phyloP scores from a whole-genome alignment of 1,140 invertebrate species.

The Drosophila navojoa region DNA sequence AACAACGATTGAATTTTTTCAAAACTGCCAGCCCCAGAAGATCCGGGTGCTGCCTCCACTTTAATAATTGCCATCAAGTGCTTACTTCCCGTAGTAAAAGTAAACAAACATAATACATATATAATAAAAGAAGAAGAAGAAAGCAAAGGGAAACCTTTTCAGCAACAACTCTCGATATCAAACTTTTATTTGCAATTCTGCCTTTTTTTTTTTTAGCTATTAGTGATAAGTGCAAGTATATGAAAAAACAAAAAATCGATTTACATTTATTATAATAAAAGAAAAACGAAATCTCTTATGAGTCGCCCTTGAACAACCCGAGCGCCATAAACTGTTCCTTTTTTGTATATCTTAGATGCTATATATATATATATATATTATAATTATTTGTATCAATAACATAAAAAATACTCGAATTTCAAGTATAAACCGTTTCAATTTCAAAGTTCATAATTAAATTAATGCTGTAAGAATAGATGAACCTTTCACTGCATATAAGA shows the following conservation, averaged over 20 bases:
- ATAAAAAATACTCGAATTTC: constrained; percentile 46
- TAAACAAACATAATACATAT: constrained; percentile 12
- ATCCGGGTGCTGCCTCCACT: constrained; percentile 39
- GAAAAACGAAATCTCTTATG: constrained; percentile 55
- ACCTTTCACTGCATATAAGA: constrained; percentile 53
- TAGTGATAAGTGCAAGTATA: constrained; percentile 75
- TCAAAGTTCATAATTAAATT: constrained; percentile 31
- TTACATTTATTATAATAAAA: constrained; percentile 79
- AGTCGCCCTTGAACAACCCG: constrained; percentile 51
- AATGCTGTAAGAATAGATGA: constrained; percentile 18
- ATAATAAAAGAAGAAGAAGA: constrained; percentile 25
- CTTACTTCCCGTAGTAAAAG: constrained; percentile 61
- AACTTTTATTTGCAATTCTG: constrained; percentile 41
- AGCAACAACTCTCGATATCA: constrained; percentile 36
- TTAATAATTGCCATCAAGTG: constrained; percentile 65
- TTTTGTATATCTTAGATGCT: constrained; percentile 79
- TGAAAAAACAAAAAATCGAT: constrained; percentile 70
- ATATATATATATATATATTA: constrained; percentile 47
- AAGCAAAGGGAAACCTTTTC: constrained; percentile 14
- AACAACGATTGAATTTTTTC: constrained; percentile 79
- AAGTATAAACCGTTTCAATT: constrained; percentile 48
- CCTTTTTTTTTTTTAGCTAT: constrained; percentile 54
- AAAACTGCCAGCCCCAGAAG: constrained; percentile 54
- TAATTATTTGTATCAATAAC: constrained; percentile 57
- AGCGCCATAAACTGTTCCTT: constrained; percentile 77